Base-by-base conservation (phyloP, 2,113 vertebrate species). In the Oncorhynchus tshawytscha region DNA sequence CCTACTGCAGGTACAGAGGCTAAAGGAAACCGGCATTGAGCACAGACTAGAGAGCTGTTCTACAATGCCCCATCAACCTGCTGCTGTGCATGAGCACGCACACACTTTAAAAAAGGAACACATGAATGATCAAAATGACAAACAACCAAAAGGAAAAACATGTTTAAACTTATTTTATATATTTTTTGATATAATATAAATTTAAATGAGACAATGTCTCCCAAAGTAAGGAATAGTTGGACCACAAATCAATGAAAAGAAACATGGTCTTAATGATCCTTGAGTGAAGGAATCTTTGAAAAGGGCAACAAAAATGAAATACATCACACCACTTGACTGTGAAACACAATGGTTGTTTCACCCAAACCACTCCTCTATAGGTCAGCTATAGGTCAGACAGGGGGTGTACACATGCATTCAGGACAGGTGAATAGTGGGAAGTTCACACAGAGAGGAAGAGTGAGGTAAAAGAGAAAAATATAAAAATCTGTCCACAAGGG, bases 131-230 rank as follows among this genome's bases (percentile, higher is more conserved):
- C 8, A 81, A 82, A 83, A 87, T 76, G 72, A 88, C 54, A 3
- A 57, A 87, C 54, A 85, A 89, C 71, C 3, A 71, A 82, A 88
- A 80, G 64, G 80, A 82, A 80, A 60, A n/a, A 65, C 20, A n/a
- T 69, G 88, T 90, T 84, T 49, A 86, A 85, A 88, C 70, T 34
- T 71, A 39, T 86, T 91, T 89, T 87, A 89, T 85, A 87, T 86
- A 89, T 85, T 88, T 75, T 59, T 75, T 83, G 71, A 84, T 89
- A 89, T 84, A 86, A 86, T 59, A 85, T 69, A 88, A 91, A 89
- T 81, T 88, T 86, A 82, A 71, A 87, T 86, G 81, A 85, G 78
- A 91, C 82, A 86, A 86, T 48, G 77, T 86, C 85, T 89, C 88
- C 72, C 79, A 85, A 85, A 81, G 71, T 84, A 73, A 87, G 81